Evolutionary conservation across 2,113 vertebrate species (phyloP).

Genomic region (Microtus richardsoni): DNA sequence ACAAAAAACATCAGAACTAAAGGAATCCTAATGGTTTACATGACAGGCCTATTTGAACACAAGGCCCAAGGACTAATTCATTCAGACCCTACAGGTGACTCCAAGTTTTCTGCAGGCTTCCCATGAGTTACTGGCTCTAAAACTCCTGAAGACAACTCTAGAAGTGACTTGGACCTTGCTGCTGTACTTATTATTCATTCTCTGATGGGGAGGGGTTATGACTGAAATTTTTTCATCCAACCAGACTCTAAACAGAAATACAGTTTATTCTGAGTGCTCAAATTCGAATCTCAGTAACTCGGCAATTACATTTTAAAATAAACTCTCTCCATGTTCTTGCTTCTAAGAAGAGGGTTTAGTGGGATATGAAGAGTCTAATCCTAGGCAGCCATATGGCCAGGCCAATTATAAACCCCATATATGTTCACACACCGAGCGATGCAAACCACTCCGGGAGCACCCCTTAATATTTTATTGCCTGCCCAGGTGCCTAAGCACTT

Average conservation of each 20-base stretch:
- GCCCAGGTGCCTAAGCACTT: constrained; percentile 14
- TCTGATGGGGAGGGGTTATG: background rate
- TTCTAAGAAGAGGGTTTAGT: constrained; percentile 28
- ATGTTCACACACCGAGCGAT: background rate
- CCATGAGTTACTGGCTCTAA: background rate
- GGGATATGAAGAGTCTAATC: background rate
- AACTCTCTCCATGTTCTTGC: constrained; percentile 38
- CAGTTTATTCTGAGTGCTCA: constrained; percentile 8
- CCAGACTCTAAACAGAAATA: constrained; percentile 8
- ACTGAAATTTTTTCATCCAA: background rate
- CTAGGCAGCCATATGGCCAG: background rate
- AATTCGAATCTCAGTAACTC: constrained; percentile 51
- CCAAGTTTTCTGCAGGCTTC: background rate
- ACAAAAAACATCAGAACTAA: background rate
- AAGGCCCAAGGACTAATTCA: background rate
- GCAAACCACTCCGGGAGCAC: background rate
- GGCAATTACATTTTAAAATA: constrained; percentile 60
- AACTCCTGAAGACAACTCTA: background rate
- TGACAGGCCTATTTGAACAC: background rate
- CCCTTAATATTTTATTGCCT: constrained; percentile 4
- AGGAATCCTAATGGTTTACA: background rate
- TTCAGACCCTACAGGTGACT: background rate
- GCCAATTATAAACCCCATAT: background rate
- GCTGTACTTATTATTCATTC: background rate
- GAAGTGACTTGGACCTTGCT: background rate